Conservation (phyloP, 2,113 vertebrate species). For the Beaufortia kweichowensis region DNA sequence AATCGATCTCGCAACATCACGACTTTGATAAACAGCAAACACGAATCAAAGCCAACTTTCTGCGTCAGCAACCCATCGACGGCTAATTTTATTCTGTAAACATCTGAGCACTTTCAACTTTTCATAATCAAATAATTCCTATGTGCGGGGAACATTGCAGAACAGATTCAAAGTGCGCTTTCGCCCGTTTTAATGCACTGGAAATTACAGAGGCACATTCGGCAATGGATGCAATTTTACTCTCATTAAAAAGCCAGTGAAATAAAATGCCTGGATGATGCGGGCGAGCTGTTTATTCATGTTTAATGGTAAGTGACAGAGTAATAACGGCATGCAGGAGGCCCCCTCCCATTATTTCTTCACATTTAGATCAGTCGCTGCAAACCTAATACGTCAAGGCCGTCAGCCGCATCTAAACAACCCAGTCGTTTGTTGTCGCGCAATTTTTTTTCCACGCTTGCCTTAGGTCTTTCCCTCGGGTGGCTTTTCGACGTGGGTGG, state of each 20-base stretch:
- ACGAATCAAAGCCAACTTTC: slow-evolving; percentile 50
- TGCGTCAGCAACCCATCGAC: slow-evolving; percentile 38
- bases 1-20: neutral
- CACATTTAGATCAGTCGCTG: slow-evolving; percentile 48
- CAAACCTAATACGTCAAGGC: slow-evolving; percentile 45
- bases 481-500: slow-evolving; percentile 43
- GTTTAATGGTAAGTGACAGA: slow-evolving; percentile 59
- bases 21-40: slow-evolving; percentile 15
- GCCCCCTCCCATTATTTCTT: slow-evolving; percentile 31
- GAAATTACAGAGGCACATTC: slow-evolving; percentile 50
- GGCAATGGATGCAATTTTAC: slow-evolving; percentile 54
- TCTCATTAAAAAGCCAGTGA: slow-evolving; percentile 56
- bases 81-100: slow-evolving; percentile 47
- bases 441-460: slow-evolving; percentile 25
- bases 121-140: slow-evolving; percentile 52
- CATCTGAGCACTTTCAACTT: slow-evolving; percentile 52
- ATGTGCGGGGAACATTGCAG: slow-evolving; percentile 36
- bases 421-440: slow-evolving; percentile 49
- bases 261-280: slow-evolving; percentile 51
- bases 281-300: slow-evolving; percentile 56
- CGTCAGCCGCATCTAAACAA: slow-evolving; percentile 53
- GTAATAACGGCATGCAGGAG: slow-evolving; percentile 55
- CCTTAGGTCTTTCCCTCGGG: slow-evolving; percentile 32
- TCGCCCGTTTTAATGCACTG: slow-evolving; percentile 48
- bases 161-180: slow-evolving; percentile 43